These are phyloP conservation scores for Stegana nigrithorax DNA, from an alignment of 2,888 invertebrate species.

Conservation along the genomic window DNA sequence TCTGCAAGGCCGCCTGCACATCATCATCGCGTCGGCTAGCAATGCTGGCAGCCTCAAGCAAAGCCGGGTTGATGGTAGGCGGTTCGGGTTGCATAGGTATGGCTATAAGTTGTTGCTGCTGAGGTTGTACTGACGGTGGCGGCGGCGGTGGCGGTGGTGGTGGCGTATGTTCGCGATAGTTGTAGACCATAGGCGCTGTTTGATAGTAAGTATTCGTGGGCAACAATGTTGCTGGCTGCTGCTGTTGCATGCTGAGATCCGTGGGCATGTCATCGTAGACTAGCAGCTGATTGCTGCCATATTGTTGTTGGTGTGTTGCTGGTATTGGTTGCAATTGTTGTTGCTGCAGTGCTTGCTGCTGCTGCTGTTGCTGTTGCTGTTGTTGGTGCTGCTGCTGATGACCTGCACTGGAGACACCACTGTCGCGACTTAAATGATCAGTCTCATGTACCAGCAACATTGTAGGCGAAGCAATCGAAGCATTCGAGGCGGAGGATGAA, in stretches of 20 bases:
- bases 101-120: conserved; percentile 20
- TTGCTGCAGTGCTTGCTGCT: conserved; percentile 27
- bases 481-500: too few relatives aligned
- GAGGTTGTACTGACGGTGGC: conserved; percentile 19
- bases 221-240: conserved; percentile 22
- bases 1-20: conserved; percentile 53
- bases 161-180: neutral
- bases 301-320: too few relatives aligned
- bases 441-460: conserved; percentile 43
- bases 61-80: conserved; percentile 66
- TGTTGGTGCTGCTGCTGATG: conserved; percentile 30
- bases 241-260: conserved; percentile 55
- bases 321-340: conserved; percentile 7
- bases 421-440: conserved; percentile 63
- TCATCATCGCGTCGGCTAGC: too few relatives aligned
- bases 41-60: conserved; percentile 66
- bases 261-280: conserved; percentile 59
- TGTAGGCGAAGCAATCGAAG: conserved; percentile 39
- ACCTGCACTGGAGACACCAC: conserved; percentile 61
- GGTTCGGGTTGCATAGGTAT: conserved; percentile 19
- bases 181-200: conserved; percentile 27
- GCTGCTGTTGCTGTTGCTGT: conserved; percentile 15
- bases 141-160: conserved; percentile 1
- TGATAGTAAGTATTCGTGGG: conserved; percentile 37
- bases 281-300: too few relatives aligned